Base-by-base conservation (phyloP, 2,888 invertebrate species). In the Drosophila helvetica region DNA sequence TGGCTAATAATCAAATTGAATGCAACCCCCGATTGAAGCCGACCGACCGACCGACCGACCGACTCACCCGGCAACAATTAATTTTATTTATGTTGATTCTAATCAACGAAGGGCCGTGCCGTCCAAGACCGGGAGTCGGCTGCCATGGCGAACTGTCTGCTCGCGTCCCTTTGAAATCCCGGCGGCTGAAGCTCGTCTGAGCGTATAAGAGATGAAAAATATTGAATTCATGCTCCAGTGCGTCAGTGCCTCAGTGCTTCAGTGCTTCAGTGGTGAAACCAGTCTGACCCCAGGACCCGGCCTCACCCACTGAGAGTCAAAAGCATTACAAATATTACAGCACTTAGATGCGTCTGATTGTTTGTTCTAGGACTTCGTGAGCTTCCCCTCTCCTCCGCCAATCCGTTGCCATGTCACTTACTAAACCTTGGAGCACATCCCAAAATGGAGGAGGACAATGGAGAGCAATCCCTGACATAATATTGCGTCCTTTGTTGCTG, bases 11-110 rank as follows among this genome's bases (percentile, higher is more conserved):
- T 86, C 83, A 81, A 86, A 86, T 88, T 86, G 86, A 77, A 86
- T 88, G 88, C 88, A 86, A 86, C 87, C 87, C 77, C 66, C 72
- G 33, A 56, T 25, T 61, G 55, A 59, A 43, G 54, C 38, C 55
- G 22, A 22, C 4, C 4, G 45, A 42, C 22, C 51, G 22, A 61
- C 12, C 69, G 68, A 73, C 54, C 74, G 64, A 77, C 48, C 73
- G 56, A 67, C 52, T 66, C 69, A 64, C 78, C 71, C 88, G 81
- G 84, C 88, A 85, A 86, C 85, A 85, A 85, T 88, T 85, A 85
- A 85, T 88, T 88, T 86, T 86, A 80, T 84, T 86, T 84, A 88
- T 88, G 84, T 88, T 85, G 86, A 88, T 85, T 88, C 77, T 80
- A 86, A 86, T 84, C 85, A 84, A 76, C 74, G 74, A 74, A 66